A percentile compares a stretch with the other conserved stretches of the same genome.
Evolutionary conservation across 2,113 vertebrate species (phyloP).

Genomic region (Epinephelus cyanopodus): DNA sequence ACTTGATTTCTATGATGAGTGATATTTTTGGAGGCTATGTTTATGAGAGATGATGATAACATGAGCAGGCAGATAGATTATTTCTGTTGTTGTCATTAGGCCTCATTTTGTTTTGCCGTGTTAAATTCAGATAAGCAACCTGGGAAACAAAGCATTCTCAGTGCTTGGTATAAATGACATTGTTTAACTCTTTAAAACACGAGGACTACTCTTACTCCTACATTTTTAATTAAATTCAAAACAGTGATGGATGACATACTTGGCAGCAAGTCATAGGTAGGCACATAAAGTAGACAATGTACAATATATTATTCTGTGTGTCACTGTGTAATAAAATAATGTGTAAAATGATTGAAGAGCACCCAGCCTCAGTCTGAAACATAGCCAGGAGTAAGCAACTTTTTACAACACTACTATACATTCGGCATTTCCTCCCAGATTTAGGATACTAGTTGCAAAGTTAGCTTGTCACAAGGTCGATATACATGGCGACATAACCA

Average conservation of each 20-base stretch:
- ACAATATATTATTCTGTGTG: not conserved
- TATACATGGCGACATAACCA: too few relatives aligned
- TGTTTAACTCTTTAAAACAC: not conserved
- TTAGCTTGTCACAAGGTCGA: too few relatives aligned
- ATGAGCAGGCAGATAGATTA: constrained; percentile 32
- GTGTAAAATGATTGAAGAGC: not conserved
- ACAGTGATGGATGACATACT: not conserved
- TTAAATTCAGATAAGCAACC: constrained; percentile 23
- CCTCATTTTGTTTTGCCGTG: constrained; percentile 15
- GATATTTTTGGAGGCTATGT: constrained; percentile 24
- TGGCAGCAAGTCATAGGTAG: not conserved
- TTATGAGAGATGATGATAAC: constrained; percentile 35
- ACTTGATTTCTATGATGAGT: constrained; percentile 40
- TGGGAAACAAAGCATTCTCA: constrained; percentile 7
- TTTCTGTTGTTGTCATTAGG: constrained; percentile 28
- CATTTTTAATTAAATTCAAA: not conserved
- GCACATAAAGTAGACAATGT: not conserved
- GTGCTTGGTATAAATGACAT: not conserved
- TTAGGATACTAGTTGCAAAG: not conserved
- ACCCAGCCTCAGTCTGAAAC: not conserved
- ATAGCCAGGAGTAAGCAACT: not conserved
- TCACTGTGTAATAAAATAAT: not conserved
- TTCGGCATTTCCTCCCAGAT: not conserved
- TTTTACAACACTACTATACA: not conserved
- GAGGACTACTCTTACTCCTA: not conserved